Conservation (phyloP, 2,888 invertebrate species). For the Scotopteryx bipunctaria region DNA sequence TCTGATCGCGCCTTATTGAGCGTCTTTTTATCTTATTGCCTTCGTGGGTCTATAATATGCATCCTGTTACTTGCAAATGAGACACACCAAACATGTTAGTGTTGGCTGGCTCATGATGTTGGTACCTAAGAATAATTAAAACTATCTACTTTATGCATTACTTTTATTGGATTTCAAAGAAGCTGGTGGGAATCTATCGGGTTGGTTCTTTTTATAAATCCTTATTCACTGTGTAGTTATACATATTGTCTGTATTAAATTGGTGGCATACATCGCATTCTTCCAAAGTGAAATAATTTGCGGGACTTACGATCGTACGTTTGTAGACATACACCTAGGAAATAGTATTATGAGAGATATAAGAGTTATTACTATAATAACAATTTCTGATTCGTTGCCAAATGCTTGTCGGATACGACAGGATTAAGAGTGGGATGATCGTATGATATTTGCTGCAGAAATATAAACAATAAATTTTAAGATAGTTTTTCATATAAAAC, state of each 20-base stretch:
- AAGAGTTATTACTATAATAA: conserved; percentile 73
- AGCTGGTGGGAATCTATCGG: conserved; percentile 39
- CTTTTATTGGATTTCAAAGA: conserved; percentile 44
- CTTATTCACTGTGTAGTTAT: conserved; percentile 28
- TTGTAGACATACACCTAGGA: conserved; percentile 67
- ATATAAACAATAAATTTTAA: conserved; percentile 60
- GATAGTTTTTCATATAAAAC: conserved; percentile 55
- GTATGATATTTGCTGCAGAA: conserved; percentile 58
- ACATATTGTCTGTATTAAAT: conserved; percentile 20
- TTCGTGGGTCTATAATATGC: conserved; percentile 81
- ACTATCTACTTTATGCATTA: conserved; percentile 49
- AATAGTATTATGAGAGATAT: conserved; percentile 70
- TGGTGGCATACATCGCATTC: conserved; percentile 15
- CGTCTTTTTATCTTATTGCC: conserved; percentile 81
- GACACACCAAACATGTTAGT: conserved; percentile 74
- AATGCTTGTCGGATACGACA: conserved; percentile 60
- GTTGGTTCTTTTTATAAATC: conserved; percentile 32
- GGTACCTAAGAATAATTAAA: conserved; percentile 70
- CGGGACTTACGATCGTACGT: conserved; percentile 58
- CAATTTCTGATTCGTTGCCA: conserved; percentile 74
- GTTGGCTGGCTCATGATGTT: conserved; percentile 73
- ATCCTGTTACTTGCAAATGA: conserved; percentile 82
- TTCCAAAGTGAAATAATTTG: conserved; percentile 37
- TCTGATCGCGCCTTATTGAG: conserved; percentile 83
- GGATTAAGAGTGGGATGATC: conserved; percentile 57